Evolutionary conservation across 1,140 invertebrate species (phyloP).

Genomic region (Brachionus angularis): DNA sequence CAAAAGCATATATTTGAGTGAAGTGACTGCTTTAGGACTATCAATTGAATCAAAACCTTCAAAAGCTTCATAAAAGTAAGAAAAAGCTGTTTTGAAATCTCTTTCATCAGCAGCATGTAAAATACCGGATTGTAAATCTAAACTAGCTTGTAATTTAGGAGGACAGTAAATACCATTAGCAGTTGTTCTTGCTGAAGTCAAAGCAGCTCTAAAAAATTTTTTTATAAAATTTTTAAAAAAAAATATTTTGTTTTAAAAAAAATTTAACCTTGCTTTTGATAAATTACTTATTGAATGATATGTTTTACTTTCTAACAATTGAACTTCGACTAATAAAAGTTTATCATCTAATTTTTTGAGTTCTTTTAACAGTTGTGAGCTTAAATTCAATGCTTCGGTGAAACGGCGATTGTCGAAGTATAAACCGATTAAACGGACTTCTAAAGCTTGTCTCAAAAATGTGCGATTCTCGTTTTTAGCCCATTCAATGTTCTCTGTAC

Average conservation of each 20-base stretch:
- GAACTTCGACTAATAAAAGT: constrained; percentile 89
- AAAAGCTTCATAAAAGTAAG: constrained; percentile 99
- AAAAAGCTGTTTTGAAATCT: constrained; percentile 99
- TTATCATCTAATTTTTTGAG: constrained; percentile 99
- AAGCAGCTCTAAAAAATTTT: constrained; percentile 69
- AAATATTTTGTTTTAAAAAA: not conserved
- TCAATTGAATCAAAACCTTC: constrained; percentile 92
- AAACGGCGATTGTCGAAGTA: constrained; percentile 37
- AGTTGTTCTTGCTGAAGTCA: constrained; percentile 95
- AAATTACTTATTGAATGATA: constrained; percentile 95
- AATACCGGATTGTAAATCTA: constrained; percentile 95
- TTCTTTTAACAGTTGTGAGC: constrained; percentile 80
- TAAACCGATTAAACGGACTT: constrained; percentile 58
- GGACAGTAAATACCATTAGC: constrained; percentile 99
- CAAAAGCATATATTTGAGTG: constrained; percentile 96
- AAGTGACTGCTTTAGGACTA: constrained; percentile 76
- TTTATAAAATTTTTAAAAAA: not conserved
- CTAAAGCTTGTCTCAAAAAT: constrained; percentile 89
- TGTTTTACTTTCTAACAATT: constrained; percentile 94
- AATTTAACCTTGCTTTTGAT: constrained; percentile 71
- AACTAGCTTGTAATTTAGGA: constrained; percentile 89
- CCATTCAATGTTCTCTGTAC: constrained; percentile 98
- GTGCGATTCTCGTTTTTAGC: constrained; percentile 93
- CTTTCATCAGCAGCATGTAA: constrained; percentile 96
- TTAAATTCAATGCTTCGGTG: constrained; percentile 44